A percentile compares a stretch with the other conserved stretches of the same genome.
These are phyloP conservation scores for Brachyistius frenatus DNA, from an alignment of 2,113 vertebrate species.

Conservation along the genomic window DNA sequence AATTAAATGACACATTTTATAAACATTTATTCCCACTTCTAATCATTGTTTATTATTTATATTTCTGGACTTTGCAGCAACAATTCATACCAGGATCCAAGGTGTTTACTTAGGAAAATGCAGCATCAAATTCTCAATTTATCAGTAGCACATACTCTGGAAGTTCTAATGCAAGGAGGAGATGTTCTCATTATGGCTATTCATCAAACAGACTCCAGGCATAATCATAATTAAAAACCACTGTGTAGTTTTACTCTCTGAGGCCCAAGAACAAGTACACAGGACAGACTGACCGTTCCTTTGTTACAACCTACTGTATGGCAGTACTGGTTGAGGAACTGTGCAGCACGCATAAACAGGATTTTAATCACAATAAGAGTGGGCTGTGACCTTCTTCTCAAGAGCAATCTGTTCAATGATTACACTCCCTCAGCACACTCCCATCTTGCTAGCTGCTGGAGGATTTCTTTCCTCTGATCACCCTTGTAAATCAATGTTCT, in stretches of 20 bases:
- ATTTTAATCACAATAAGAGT: conserved; percentile 68
- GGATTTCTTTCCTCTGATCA: conserved; percentile 67
- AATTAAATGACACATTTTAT: no score
- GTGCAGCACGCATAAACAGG: conserved; percentile 29
- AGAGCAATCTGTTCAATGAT: conserved; percentile 69
- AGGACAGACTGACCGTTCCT: neutral
- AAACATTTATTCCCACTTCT: no score
- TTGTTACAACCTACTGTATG: neutral
- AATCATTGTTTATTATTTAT: neutral
- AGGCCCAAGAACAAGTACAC: neutral
- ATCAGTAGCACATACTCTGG: neutral
- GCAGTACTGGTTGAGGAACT: conserved; percentile 10
- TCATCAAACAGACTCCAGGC: neutral
- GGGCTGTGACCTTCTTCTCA: conserved; percentile 73
- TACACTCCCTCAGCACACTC: conserved; percentile 47
- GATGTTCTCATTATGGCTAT: neutral
- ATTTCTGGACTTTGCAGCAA: neutral
- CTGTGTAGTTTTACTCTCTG: neutral
- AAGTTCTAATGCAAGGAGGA: neutral
- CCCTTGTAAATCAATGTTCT: conserved; percentile 66
- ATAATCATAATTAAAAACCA: conserved; percentile 12
- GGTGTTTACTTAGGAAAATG: neutral
- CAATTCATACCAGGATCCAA: neutral
- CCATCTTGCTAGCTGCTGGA: conserved; percentile 46
- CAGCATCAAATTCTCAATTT: neutral